Base-by-base conservation (phyloP, 2,113 vertebrate species). In the Macrotis lagotis region DNA sequence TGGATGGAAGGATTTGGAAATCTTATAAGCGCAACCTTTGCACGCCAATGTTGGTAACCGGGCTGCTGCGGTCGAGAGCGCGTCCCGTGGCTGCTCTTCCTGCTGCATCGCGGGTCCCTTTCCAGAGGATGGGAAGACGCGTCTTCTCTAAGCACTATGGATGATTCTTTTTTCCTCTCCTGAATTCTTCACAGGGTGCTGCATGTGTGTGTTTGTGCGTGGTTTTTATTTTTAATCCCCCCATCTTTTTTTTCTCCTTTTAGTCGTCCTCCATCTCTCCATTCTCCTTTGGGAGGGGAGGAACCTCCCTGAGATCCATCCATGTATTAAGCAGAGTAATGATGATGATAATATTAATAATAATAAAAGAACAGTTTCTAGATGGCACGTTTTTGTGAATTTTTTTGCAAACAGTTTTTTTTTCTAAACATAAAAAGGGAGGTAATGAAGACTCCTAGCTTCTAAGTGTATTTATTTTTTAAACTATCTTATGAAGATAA, bases 61-160 rank as follows among this genome's bases (percentile, higher is more conserved):
- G 97, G 96, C 83, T 66, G 2, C 94, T 66, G 2, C 94, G 90
- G 94, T 94, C 52, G 52, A 95, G 96, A 96, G 93, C 89, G 93
- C 96, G 97, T 83, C 66, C 91, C 96, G 94, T 94, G 95, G 96
- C 66, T 83, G 19, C 91, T 11, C 55, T 96, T 96, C 93, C 97
- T 97, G 97, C 97, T 96, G 97, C 97, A 98, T 98, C 97, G 97
- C 97, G 92, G 97, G 96, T 90, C 97, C 88, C 48, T 37, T 95
- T 83, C 66, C 97, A 93, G 52, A 95, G 97, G 97, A 97, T 97
- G 53, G 96, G 94, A 97, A 96, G 95, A 96, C 94, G 97, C 97
- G 92, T 97, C 93, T 96, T 93, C 94, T 96, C 94, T 94, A 96
- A 95, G 95, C 96, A 96, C 93, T 96, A 94, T 96, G 98, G 98